Evolutionary conservation across 2,888 invertebrate genomes (phyloP).

Genomic region (Tortrix viridana): DNA sequence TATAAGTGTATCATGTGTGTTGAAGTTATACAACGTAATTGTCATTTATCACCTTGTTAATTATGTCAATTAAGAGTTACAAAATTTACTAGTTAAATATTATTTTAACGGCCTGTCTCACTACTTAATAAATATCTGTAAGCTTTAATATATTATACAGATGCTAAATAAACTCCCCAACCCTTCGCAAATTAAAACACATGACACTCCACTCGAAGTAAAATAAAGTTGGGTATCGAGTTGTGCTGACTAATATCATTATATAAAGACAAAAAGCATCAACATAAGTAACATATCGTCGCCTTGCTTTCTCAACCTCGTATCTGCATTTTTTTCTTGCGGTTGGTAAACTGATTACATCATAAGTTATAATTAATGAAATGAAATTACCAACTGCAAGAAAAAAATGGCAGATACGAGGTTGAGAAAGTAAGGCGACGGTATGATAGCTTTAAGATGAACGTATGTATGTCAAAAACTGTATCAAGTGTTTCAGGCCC

Average conservation of each 20-base stretch:
- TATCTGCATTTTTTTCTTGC: no score
- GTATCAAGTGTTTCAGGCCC: conserved; percentile 11
- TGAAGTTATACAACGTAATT: conserved; percentile 35
- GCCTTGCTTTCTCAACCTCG: no score
- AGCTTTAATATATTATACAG: neutral
- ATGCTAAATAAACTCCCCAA: neutral
- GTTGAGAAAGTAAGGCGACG: no score
- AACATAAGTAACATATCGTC: no score
- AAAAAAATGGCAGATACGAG: no score
- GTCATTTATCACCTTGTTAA: conserved; percentile 48
- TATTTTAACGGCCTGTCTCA: conserved; percentile 21
- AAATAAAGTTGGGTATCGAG: no score
- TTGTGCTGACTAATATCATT: no score
- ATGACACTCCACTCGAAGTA: no score
- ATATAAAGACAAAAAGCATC: no score
- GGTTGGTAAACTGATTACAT: no score
- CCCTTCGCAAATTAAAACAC: neutral
- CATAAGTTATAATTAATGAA: no score
- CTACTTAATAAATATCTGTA: neutral
- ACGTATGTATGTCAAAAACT: neutral
- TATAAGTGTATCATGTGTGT: conserved; percentile 1
- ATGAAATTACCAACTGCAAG: no score
- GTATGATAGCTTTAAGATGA: neutral
- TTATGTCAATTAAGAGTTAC: conserved; percentile 61
- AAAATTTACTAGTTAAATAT: conserved; percentile 48